phyloP scores from a whole-genome alignment of 2,113 vertebrate genomes.

The Zeus faber region DNA sequence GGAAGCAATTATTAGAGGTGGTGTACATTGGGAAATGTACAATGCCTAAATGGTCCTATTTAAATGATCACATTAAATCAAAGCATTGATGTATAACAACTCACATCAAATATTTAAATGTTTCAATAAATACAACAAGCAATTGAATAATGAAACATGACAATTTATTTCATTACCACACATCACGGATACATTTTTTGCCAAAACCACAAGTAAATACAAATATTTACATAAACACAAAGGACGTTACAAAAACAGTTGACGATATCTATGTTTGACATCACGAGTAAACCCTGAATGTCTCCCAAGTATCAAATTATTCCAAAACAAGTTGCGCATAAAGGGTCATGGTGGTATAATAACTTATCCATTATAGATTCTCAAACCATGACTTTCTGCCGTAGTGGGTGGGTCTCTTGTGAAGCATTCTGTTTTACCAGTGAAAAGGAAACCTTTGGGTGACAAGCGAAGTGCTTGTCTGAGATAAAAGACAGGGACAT shows the following conservation, averaged over 20 bases:
- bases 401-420: no score
- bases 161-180: slow-evolving; percentile 56
- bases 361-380: neutral
- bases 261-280: neutral
- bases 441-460: no score
- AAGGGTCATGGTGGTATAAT: neutral
- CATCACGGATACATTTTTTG: slow-evolving; percentile 15
- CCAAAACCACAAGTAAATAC: slow-evolving; percentile 38
- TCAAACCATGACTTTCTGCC: no score
- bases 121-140: neutral
- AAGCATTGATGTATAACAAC: no score
- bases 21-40: no score
- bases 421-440: no score
- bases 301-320: slow-evolving; percentile 12
- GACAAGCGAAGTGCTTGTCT: neutral
- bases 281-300: neutral
- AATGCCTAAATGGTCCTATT: no score
- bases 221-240: slow-evolving; percentile 49
- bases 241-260: slow-evolving; percentile 7
- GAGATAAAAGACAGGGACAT: neutral
- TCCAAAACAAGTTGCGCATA: slow-evolving; percentile 17
- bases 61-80: no score
- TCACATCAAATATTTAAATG: no score
- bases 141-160: slow-evolving; percentile 17
- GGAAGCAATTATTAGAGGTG: no score